Conservation (phyloP, 2,113 vertebrate species). For the Lampris megalopsis region DNA sequence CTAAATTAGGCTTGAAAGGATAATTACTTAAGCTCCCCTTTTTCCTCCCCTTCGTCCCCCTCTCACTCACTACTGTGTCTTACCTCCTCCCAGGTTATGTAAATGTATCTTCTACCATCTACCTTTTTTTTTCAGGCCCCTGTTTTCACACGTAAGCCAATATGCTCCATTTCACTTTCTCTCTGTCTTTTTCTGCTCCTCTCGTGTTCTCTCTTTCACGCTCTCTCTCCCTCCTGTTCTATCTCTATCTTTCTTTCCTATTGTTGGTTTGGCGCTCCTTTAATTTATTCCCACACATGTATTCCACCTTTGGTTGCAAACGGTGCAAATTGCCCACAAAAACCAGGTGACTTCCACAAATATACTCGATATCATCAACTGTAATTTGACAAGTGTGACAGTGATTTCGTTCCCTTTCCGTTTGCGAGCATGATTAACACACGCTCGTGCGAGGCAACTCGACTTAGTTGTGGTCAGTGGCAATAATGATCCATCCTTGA, state of each 20-base stretch:
- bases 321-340: constrained; percentile 77
- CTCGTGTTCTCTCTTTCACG: neutral
- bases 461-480: constrained; percentile 28
- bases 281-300: constrained; percentile 85
- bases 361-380: constrained; percentile 63
- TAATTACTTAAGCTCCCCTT: constrained; percentile 94
- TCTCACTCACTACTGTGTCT: constrained; percentile 54
- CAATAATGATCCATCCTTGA: constrained; percentile 57
- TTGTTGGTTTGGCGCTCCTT: constrained; percentile 84
- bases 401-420: constrained; percentile 58
- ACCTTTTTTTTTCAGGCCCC: constrained; percentile 65
- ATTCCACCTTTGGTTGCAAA: constrained; percentile 60
- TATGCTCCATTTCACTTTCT: constrained; percentile 5
- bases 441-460: constrained; percentile 4
- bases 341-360: constrained; percentile 79
- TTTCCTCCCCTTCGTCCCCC: constrained; percentile 43
- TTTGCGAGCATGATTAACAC: constrained; percentile 21
- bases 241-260: neutral
- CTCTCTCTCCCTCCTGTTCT: neutral
- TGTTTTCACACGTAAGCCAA: constrained; percentile 75
- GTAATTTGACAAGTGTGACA: constrained; percentile 48
- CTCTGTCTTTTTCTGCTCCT: neutral
- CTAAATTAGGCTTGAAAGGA: constrained; percentile 96
- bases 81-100: constrained; percentile 89
- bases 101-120: constrained; percentile 89